Evolutionary conservation across 2,113 vertebrate species (phyloP), one percentile per base, ranked within the genome.

Genomic region (Rhipidura dahli): DNA sequence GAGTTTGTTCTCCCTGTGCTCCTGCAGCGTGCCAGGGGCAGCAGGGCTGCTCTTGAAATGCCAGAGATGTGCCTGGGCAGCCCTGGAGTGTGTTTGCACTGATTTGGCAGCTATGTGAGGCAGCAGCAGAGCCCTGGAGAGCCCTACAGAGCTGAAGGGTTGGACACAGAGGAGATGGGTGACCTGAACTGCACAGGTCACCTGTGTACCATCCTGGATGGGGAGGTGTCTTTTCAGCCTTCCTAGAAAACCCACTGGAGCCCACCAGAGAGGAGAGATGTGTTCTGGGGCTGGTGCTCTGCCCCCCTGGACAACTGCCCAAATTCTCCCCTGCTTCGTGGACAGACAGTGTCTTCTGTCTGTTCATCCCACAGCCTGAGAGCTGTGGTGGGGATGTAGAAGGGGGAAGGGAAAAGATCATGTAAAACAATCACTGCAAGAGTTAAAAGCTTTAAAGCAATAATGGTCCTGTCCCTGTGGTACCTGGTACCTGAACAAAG

Each of bases 41-140:
- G 77, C 60, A 59, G 71, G 13, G 56, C 69, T 78, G 64, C 93
- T 86, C 93, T 96, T 47, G 64, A 95, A 87, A 96, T 96, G 23
- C 68, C 47, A 47, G 64, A 45, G 47, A 83, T 75, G 93, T 83
- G 81, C 90, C 94, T 82, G 61, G 92, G 72, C 83, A 77, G 76
- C 21, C 1, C 78, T 93, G 70, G 84, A 96, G 87, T 91, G 5
- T 96, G 88, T 96, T 96, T 94, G 44, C 6, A 47, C 93, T 96
- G 94, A 93, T 97, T 96, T 89, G 86, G 86, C 86, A 95, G 33
- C 86, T 95, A 96, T 97, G 95, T 47, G 57, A 83, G 79, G 94
- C 92, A 93, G 92, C 90, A 78, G 93, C 75, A 63, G 2, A 26
- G 79, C 71, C 7, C 1, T 66, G 60, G 68, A 94, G 90, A 90